Conservation (phyloP, 1,140 invertebrate genomes). For the Neuroterus valhalla region DNA sequence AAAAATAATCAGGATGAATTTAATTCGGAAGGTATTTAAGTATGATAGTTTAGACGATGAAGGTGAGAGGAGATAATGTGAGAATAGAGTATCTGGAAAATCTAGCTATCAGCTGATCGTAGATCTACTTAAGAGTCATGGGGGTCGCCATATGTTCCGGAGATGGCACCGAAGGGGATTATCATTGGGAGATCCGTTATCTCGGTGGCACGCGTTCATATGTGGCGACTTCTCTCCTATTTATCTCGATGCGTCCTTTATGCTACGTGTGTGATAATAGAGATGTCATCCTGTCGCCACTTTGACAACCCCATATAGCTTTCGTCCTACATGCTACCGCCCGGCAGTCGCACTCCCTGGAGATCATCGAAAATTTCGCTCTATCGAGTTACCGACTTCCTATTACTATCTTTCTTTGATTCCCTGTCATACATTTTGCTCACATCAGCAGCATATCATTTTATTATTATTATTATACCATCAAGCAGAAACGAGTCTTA, state of each 20-base stretch:
- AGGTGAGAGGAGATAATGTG: neutral
- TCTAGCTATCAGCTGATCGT: constrained; percentile 14
- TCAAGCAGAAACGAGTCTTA: too few species aligned
- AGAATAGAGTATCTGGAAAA: neutral
- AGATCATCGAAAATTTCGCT: constrained; percentile 44
- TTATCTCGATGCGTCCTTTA: constrained; percentile 29
- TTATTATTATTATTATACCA: too few species aligned
- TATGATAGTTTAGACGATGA: neutral
- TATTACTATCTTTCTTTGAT: neutral
- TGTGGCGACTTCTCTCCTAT: constrained; percentile 32
- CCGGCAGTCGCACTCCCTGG: constrained; percentile 47
- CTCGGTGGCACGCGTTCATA: constrained; percentile 62
- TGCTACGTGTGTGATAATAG: constrained; percentile 62
- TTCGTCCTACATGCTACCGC: constrained; percentile 41
- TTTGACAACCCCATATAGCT: constrained; percentile 65
- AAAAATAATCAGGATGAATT: too few species aligned
- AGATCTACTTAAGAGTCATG: constrained; percentile 28
- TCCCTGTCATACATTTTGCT: neutral
- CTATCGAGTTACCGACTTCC: constrained; percentile 16
- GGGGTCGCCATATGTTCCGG: constrained; percentile 51
- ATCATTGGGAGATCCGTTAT: constrained; percentile 67
- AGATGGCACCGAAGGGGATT: constrained; percentile 56
- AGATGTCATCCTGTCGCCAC: constrained; percentile 66
- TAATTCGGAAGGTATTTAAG: neutral
- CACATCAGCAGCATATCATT: neutral